Conservation (phyloP, 2,797 vertebrate species). For the Perodicticus potto region DNA sequence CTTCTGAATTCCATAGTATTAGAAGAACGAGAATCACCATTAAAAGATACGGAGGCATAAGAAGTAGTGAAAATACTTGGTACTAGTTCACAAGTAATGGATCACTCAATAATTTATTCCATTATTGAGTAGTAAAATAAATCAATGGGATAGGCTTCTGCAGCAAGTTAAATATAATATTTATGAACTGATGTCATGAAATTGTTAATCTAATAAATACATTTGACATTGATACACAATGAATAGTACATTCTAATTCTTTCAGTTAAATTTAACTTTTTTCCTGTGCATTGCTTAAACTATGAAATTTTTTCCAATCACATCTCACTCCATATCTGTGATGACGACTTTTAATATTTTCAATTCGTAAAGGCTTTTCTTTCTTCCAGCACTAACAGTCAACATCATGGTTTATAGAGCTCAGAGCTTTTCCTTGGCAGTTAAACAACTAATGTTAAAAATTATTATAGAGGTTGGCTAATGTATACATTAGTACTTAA, state of each 20-base stretch:
- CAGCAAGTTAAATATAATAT: not conserved
- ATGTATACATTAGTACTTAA: not conserved
- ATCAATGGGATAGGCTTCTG: not conserved
- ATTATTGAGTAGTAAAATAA: not conserved
- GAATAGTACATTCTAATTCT: not conserved
- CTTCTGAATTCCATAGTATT: not conserved
- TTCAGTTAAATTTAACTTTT: not conserved
- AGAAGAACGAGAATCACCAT: not conserved
- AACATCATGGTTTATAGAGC: not conserved
- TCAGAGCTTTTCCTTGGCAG: not conserved
- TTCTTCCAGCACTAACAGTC: not conserved
- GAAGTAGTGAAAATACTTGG: not conserved
- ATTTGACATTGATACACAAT: not conserved
- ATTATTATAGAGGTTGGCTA: not conserved
- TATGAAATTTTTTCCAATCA: not conserved
- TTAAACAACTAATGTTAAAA: not conserved
- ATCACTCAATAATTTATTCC: not conserved
- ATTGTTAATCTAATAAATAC: not conserved
- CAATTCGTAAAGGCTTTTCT: not conserved
- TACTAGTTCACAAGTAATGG: not conserved
- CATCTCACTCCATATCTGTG: not conserved
- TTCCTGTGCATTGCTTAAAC: not conserved
- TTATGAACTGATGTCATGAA: not conserved
- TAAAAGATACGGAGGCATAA: not conserved
- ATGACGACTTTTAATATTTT: slow-evolving; percentile 23